Base-by-base conservation (phyloP, 1,140 invertebrate species). In the Aphelinus atriplicis region DNA sequence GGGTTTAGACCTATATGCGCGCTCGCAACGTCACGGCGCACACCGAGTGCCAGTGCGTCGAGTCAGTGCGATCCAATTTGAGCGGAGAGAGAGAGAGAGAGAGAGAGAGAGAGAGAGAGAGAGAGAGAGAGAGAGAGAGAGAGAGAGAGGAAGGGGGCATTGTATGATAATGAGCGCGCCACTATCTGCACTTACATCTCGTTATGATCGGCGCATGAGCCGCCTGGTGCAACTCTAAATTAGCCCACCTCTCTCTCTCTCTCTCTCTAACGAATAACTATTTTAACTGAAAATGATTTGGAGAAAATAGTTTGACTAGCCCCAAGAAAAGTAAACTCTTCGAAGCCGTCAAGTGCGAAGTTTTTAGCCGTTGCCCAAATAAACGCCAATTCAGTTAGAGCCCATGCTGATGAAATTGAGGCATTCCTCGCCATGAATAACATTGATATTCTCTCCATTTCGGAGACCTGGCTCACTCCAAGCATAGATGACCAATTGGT, bases 81-180 rank as follows among this genome's bases (percentile, higher is more conserved):
- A 26, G 26, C 26, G 26, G 26, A 26, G 26, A 26, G 26, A 26
- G 26, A 26, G 26, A 26, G 26, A 26, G 26, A 63, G 2, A 10
- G 6, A 46, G 7, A 50, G 53, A 47, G 55, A 26, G 26, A 63
- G 2, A 10, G 6, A 46, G 7, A 50, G 53, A 47, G 55, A 26
- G 26, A 63, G 2, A 10, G 6, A 46, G 26, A 26, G 26, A 26
- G 26, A 26, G 26, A 26, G 26, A 26, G 26, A 26, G 26, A 63
- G 2, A 10, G 6, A 46, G 7, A 50, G 53, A 47, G 55, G 43
- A 57, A 42, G 10, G 2, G 61, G 43, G 61, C 6, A 45, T 68
- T 84, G 83, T 84, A 84, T 85, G 83, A 80, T 84, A 85, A 85
- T 85, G 80, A 85, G 80, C 75, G 75, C 68, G 80, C n/a, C 66